Evolutionary conservation across 53 echinoderm and acorn worm genomes (phyloP).

Genomic region (Paracentrotus lividus): DNA sequence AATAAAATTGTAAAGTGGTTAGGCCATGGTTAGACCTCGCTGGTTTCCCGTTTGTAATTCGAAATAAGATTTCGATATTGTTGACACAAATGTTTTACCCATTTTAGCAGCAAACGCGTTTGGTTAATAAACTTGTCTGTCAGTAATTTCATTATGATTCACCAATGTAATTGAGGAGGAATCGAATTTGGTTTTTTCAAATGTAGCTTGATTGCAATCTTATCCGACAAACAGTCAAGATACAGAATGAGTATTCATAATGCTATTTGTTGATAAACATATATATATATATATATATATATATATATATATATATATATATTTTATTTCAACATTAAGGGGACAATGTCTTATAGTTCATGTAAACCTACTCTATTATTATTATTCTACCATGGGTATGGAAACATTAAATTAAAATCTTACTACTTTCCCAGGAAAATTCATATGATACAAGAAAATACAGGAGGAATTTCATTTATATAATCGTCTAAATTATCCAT

Average conservation of each 20-base stretch:
- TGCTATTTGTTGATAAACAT: neutral
- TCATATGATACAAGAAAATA: too few species aligned
- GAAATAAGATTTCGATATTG: conserved; percentile 4
- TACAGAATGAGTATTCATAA: neutral
- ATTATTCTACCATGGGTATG: too few species aligned
- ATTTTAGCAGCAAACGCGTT: conserved; percentile 6
- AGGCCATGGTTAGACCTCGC: neutral
- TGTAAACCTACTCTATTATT: neutral
- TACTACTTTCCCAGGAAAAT: too few species aligned
- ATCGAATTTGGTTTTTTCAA: conserved; percentile 8
- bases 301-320: too few species aligned
- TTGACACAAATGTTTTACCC: neutral
- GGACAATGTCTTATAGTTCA: neutral
- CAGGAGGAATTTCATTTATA: too few species aligned
- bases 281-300: too few species aligned
- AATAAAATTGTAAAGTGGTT: neutral
- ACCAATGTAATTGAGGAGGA: neutral
- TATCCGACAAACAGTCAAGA: neutral
- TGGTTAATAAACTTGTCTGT: conserved; percentile 9
- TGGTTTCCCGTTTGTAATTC: neutral
- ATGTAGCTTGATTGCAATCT: conserved; percentile 10
- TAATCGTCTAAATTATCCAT: neutral
- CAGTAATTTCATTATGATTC: conserved; percentile 20
- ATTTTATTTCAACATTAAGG: too few species aligned
- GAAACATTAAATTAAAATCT: neutral